A percentile compares a stretch with the other conserved stretches of the same genome.
Conservation (phyloP, 2,797 vertebrate genomes). For the Dicrostonyx torquatus region DNA sequence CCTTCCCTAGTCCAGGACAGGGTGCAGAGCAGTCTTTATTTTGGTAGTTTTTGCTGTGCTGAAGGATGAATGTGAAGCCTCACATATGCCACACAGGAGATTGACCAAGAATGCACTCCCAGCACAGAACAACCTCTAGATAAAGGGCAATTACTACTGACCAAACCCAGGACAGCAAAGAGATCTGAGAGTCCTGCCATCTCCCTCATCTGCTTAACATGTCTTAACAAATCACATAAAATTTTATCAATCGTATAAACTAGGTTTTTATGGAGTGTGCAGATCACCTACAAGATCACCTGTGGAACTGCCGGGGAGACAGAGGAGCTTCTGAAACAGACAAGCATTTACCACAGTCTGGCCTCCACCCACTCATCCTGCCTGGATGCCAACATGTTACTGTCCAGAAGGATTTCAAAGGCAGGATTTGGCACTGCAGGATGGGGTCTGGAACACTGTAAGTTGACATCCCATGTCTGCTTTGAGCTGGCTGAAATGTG, state of each 20-base stretch:
- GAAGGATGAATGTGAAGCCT: neutral
- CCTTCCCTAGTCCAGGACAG: no score
- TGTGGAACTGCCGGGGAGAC: slow-evolving; percentile 6
- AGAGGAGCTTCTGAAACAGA: neutral
- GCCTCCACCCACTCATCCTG: rapidly evolving
- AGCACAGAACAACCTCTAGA: neutral
- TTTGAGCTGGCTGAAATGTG: neutral
- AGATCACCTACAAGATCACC: slow-evolving; percentile 57
- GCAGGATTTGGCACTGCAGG: neutral
- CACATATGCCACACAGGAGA: no score
- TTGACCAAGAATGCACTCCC: neutral
- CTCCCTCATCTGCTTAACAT: slow-evolving; percentile 43
- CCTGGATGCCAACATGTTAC: neutral
- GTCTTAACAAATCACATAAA: slow-evolving; percentile 61
- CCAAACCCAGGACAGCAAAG: neutral
- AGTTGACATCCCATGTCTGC: neutral
- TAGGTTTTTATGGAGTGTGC: slow-evolving; percentile 60
- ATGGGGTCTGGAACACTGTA: rapidly evolving
- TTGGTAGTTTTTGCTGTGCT: neutral
- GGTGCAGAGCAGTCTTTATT: neutral
- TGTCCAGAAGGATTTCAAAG: neutral
- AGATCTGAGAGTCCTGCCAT: neutral
- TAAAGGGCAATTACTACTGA: neutral
- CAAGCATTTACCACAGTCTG: rapidly evolving
- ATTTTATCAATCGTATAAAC: slow-evolving; percentile 67